A percentile compares a stretch with the other conserved stretches of the same genome.
phyloP scores from a whole-genome alignment of 2,113 vertebrate genomes.

The Petrocephalus zakoni region DNA sequence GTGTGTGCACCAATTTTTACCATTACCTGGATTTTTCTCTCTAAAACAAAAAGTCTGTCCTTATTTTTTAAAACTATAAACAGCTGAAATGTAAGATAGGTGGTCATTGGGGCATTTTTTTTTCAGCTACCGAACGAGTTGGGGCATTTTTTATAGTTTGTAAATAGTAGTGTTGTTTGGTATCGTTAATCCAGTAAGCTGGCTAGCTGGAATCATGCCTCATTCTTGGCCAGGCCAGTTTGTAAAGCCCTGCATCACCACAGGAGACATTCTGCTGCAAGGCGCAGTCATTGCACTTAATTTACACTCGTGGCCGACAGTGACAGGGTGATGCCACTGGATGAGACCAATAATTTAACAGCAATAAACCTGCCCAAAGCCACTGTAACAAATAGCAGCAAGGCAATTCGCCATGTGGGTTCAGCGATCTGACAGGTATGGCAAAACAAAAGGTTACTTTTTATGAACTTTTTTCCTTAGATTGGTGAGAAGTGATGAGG shows the following conservation, averaged over 20 bases:
- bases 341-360: neutral
- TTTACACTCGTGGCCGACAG: neutral
- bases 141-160: neutral
- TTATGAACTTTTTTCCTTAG: neutral
- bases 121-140: neutral
- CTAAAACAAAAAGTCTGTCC: neutral
- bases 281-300: neutral
- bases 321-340: neutral
- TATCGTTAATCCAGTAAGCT: neutral
- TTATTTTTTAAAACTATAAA: neutral
- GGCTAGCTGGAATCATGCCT: conserved; percentile 3
- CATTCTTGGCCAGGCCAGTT: neutral
- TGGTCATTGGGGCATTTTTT: neutral
- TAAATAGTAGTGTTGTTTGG: neutral
- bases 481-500: neutral
- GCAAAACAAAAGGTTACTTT: neutral
- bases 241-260: neutral
- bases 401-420: neutral
- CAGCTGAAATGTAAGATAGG: neutral
- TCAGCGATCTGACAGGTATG: neutral
- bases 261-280: neutral
- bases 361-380: neutral
- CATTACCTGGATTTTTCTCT: neutral
- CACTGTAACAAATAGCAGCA: neutral
- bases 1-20: neutral